Evolutionary conservation across 1,140 invertebrate genomes (phyloP).

Genomic region (Zophobas morio): DNA sequence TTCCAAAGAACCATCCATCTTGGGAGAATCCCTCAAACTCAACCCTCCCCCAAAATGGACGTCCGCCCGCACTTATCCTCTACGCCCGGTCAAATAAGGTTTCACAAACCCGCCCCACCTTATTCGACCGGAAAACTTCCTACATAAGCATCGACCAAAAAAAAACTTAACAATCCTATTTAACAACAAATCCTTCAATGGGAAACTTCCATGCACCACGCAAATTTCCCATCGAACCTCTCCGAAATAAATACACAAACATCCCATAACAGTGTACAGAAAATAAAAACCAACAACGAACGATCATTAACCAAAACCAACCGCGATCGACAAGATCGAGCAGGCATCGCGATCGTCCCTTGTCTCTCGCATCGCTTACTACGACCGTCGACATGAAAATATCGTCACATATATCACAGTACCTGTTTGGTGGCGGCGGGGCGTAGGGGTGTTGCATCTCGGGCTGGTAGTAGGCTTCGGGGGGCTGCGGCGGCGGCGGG

Average conservation of each 20-base stretch:
- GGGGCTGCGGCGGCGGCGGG: constrained; percentile 11
- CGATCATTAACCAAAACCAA: not conserved
- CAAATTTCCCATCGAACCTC: not conserved
- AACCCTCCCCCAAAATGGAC: not conserved
- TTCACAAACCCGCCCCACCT: not conserved
- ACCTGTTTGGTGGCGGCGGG: constrained; percentile 55
- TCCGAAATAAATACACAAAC: not conserved
- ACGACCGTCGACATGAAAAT: constrained; percentile 36
- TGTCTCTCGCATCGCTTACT: constrained; percentile 2
- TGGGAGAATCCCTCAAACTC: too few species aligned
- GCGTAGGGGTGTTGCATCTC: constrained; percentile 42
- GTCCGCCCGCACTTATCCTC: not conserved
- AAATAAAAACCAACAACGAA: constrained; percentile 1
- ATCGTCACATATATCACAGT: constrained; percentile 45
- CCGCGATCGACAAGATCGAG: not conserved
- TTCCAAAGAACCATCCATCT: too few species aligned
- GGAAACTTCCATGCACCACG: not conserved
- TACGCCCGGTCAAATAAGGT: constrained; percentile 2
- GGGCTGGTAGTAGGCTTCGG: constrained; percentile 43
- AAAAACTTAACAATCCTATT: constrained; percentile 21
- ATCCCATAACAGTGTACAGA: not conserved
- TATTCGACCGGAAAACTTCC: not conserved
- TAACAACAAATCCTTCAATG: constrained; percentile 5
- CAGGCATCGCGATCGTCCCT: not conserved
- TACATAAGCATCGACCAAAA: not conserved